A percentile compares a stretch with the other conserved stretches of the same genome.
These are phyloP conservation scores for Cyprinella venusta DNA, from an alignment of 2,797 vertebrate genomes.

Conservation along the genomic window DNA sequence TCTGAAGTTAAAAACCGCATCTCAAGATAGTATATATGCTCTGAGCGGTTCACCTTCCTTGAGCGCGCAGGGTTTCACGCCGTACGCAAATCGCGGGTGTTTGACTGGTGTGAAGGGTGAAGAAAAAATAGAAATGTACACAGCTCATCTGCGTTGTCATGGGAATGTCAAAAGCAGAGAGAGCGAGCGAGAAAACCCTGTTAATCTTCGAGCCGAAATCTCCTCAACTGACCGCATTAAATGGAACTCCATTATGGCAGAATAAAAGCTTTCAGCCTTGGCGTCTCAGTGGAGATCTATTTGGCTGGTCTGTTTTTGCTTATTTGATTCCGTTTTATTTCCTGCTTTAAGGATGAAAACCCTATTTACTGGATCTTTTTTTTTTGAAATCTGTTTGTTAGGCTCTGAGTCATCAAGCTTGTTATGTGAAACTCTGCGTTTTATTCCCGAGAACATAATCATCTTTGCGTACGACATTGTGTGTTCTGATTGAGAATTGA, in stretches of 20 bases:
- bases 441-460: constrained; percentile 46
- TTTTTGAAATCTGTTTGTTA: constrained; percentile 43
- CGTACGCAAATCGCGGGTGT: constrained; percentile 15
- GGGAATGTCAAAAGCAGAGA: constrained; percentile 17
- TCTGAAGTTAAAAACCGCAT: constrained; percentile 24
- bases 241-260: constrained; percentile 15
- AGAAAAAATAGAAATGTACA: constrained; percentile 23
- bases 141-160: constrained; percentile 36
- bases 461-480: not conserved
- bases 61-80: constrained; percentile 3
- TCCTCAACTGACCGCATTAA: constrained; percentile 32
- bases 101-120: constrained; percentile 29
- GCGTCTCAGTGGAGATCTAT: constrained; percentile 28
- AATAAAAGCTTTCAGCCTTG: constrained; percentile 32
- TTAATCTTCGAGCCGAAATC: constrained; percentile 32
- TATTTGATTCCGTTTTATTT: constrained; percentile 27
- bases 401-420: constrained; percentile 50
- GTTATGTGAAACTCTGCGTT: constrained; percentile 36
- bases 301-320: constrained; percentile 29
- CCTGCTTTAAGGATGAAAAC: constrained; percentile 8
- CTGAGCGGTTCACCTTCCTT: constrained; percentile 16
- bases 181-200: constrained; percentile 1
- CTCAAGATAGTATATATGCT: constrained; percentile 12
- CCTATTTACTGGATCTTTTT: constrained; percentile 18
- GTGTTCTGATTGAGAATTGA: constrained; percentile 41